Conservation (phyloP, 2,888 invertebrate species). For the Ceramica pisi region DNA sequence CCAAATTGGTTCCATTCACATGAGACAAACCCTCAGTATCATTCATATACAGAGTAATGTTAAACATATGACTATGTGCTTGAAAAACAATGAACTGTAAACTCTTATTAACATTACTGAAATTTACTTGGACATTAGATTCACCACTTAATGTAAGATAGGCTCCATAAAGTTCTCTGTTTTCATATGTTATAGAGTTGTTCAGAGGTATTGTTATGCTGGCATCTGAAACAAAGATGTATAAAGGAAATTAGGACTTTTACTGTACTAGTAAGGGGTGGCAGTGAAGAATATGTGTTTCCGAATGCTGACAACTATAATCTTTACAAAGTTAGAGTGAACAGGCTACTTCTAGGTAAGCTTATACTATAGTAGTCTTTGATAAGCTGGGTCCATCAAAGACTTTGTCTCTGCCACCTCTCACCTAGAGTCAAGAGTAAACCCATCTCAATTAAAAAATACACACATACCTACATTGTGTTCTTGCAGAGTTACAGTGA, state of each 20-base stretch:
- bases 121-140: conserved; percentile 78
- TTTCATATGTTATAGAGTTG: conserved; percentile 69
- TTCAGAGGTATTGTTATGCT: conserved; percentile 78
- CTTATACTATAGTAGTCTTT: too few relatives aligned
- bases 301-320: too few relatives aligned
- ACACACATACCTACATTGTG: too few relatives aligned
- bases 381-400: too few relatives aligned
- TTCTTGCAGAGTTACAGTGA: too few relatives aligned
- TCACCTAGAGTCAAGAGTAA: too few relatives aligned
- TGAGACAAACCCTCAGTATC: conserved; percentile 55
- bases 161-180: conserved; percentile 79
- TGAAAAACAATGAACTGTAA: conserved; percentile 92
- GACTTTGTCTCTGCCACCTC: too few relatives aligned
- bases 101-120: conserved; percentile 83
- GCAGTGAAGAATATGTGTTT: neutral
- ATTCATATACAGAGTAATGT: conserved; percentile 90
- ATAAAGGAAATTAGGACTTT: neutral
- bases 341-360: too few relatives aligned
- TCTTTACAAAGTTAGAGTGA: too few relatives aligned
- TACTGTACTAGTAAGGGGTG: too few relatives aligned
- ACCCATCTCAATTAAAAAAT: too few relatives aligned
- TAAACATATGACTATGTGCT: conserved; percentile 91
- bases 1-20: conserved; percentile 92
- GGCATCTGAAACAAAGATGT: conserved; percentile 76
- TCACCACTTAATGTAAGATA: conserved; percentile 73